phyloP scores from a whole-genome alignment of 2,113 vertebrate species.

The Azemiops feae region DNA sequence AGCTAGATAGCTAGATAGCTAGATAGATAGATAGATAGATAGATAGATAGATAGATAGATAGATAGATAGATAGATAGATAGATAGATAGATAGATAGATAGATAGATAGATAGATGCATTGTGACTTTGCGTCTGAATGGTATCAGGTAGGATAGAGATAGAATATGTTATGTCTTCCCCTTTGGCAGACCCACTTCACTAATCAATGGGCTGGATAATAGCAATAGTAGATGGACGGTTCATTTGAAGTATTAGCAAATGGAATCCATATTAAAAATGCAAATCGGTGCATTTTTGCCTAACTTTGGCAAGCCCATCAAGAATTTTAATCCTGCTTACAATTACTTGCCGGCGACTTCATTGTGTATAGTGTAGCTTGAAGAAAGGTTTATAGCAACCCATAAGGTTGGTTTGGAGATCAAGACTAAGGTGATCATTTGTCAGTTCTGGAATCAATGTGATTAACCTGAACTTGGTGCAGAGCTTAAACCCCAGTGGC shows the following conservation, averaged over 20 bases:
- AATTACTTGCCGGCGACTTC: not conserved
- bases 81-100: too few species aligned
- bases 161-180: too few species aligned
- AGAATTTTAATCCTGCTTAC: not conserved
- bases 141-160: too few species aligned
- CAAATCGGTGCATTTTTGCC: not conserved
- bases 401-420: not conserved
- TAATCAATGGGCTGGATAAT: too few species aligned
- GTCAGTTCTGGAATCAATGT: not conserved
- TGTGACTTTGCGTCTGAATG: too few species aligned
- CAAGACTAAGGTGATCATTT: not conserved
- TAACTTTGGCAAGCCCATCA: not conserved
- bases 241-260: not conserved
- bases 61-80: too few species aligned
- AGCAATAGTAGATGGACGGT: not conserved
- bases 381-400: not conserved
- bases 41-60: too few species aligned
- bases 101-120: too few species aligned
- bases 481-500: not conserved
- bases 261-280: not conserved
- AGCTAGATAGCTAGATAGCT: too few species aligned
- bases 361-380: not conserved
- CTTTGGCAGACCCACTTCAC: too few species aligned
- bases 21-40: too few species aligned
- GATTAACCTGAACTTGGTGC: constrained; percentile 12